Base-by-base conservation (phyloP, 2,888 invertebrate species). In the Chesias legatella region DNA sequence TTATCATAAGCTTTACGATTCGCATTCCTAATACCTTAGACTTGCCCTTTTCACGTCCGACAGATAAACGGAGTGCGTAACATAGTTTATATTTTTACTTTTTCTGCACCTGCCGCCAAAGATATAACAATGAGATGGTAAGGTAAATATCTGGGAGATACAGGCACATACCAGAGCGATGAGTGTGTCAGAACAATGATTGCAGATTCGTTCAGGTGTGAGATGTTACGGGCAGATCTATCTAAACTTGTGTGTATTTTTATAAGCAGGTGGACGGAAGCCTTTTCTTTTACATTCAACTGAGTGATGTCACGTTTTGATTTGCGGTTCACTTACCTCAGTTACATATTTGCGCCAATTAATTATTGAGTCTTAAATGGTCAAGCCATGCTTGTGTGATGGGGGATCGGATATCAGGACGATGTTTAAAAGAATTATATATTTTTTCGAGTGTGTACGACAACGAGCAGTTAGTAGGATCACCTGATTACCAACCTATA, bases 141-240 rank as follows among this genome's bases (percentile, higher is more conserved):
- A 66, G 58, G 65, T 74, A 73, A 76, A 75, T 69, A 77, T 64
- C 61, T 60, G 60, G 49, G 57, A 72, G 74, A 73, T 71, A 67
- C 36, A n/a, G n/a, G n/a, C n/a, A 67, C 75, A 64, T 58, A 67
- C 60, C 57, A 66, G 51, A 49, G 54, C 67, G 72, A 76, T 81
- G 81, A 83, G 60, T 78, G 69, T 70, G 41, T 53, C 51, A 45
- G 73, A 79, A 83, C 81, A 83, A 83, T 81, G 70, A 73, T 71
- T 60, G 60, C 60, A 71, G 68, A 63, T 66, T 59, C 61, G 58
- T 63, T 70, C 78, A 81, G 79, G 79, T 81, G 80, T 56, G 48
- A 53, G 59, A 59, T 55, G 62, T 66, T 65, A 60, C 67, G 66
- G 70, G 73, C 57, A 41, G 43, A 46, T 46, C 32, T 42, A 33